These are phyloP conservation scores for Triplophysa yarkandensis DNA, from an alignment of 2,797 vertebrate genomes.

Conservation along the genomic window DNA sequence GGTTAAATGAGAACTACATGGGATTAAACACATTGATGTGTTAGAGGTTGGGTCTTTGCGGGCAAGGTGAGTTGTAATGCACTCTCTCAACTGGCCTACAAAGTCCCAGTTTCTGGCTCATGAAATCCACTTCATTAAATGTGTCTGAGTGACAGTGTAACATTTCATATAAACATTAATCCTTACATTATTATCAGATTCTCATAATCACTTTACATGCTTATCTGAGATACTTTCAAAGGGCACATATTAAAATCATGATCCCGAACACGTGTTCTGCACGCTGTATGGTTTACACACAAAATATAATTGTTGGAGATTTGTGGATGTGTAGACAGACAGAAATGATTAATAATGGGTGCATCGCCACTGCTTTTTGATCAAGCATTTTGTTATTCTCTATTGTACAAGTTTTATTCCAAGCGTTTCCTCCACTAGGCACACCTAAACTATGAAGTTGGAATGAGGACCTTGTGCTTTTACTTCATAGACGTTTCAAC, in stretches of 20 bases:
- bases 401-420: neutral
- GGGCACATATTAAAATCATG: neutral
- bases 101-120: slow-evolving; percentile 87
- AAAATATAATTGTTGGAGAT: neutral
- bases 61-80: slow-evolving; percentile 81
- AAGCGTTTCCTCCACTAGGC: neutral
- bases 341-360: neutral
- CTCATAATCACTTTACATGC: too few relatives aligned
- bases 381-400: neutral
- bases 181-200: too few relatives aligned
- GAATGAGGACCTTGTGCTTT: neutral
- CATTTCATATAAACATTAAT: neutral
- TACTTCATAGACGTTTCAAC: slow-evolving; percentile 17
- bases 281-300: neutral
- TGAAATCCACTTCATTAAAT: slow-evolving; percentile 56
- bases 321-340: slow-evolving; percentile 26
- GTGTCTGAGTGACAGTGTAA: neutral
- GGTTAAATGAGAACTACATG: neutral
- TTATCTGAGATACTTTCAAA: too few relatives aligned
- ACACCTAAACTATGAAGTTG: neutral
- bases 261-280: neutral
- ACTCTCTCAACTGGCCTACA: slow-evolving; percentile 87
- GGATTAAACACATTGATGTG: slow-evolving; percentile 57
- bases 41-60: slow-evolving; percentile 86
- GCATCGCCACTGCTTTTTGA: neutral